Conservation (phyloP, 2,888 invertebrate genomes). For the Scaptodrosophila latifasciaeformis region DNA sequence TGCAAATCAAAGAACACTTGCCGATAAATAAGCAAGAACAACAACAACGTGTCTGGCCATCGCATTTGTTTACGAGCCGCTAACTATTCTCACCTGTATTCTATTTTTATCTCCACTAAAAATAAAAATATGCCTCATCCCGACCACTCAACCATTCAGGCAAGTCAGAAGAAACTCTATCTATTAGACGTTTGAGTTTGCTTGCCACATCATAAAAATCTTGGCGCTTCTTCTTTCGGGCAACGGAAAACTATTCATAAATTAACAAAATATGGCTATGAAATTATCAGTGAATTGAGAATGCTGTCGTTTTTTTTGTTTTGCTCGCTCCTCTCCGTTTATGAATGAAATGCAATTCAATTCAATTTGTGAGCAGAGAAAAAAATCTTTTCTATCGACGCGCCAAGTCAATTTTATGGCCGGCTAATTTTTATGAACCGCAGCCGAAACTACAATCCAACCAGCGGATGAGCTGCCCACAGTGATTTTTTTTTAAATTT, state of each 20-base stretch:
- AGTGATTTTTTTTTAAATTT: slow-evolving; percentile 17
- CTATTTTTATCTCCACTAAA: not conserved
- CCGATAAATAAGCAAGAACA: too few relatives aligned
- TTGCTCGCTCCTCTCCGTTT: too few relatives aligned
- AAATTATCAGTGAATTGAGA: slow-evolving; percentile 12
- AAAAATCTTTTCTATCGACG: slow-evolving; percentile 6
- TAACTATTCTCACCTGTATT: too few relatives aligned
- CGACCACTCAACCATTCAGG: slow-evolving; percentile 10
- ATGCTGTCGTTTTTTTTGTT: slow-evolving; percentile 7
- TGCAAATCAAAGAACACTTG: not conserved
- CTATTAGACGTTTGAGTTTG: too few relatives aligned
- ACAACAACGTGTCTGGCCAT: too few relatives aligned
- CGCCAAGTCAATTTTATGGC: slow-evolving; percentile 45
- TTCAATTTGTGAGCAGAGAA: slow-evolving; percentile 47
- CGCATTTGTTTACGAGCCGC: too few relatives aligned
- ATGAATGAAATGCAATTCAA: slow-evolving; percentile 65
- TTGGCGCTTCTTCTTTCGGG: too few relatives aligned
- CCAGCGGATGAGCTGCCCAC: not conserved
- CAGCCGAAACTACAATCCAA: slow-evolving; percentile 37
- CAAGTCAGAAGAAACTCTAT: slow-evolving; percentile 1
- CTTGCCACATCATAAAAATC: too few relatives aligned
- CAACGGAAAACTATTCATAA: slow-evolving; percentile 26
- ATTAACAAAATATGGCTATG: slow-evolving; percentile 18
- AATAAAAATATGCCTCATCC: slow-evolving; percentile 27
- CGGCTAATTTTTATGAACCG: slow-evolving; percentile 62